A percentile compares a stretch with the other conserved stretches of the same genome.
Evolutionary conservation across 2,888 invertebrate genomes (phyloP).

Genomic region (Polydrusus tereticollis): DNA sequence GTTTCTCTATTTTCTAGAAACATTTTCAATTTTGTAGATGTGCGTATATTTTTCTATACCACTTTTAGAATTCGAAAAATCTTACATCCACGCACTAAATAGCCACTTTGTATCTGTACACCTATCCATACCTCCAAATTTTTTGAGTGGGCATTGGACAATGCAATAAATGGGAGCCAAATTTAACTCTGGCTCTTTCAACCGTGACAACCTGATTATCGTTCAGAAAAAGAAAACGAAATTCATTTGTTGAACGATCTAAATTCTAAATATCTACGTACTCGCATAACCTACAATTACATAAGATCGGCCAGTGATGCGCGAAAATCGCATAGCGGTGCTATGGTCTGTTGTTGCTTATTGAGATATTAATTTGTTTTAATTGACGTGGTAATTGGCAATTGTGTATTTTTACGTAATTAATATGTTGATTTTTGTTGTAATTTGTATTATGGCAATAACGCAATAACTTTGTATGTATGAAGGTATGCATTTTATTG

Average conservation of each 20-base stretch:
- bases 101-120: too few relatives aligned
- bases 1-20: too few relatives aligned
- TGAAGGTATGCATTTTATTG: too few relatives aligned
- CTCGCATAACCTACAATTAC: background rate
- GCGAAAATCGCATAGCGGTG: slow-evolving; percentile 4
- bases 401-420: background rate
- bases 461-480: background rate
- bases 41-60: too few relatives aligned
- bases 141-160: too few relatives aligned
- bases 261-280: background rate
- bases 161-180: background rate
- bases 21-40: too few relatives aligned
- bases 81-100: too few relatives aligned
- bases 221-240: background rate
- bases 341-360: slow-evolving; percentile 1
- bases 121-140: too few relatives aligned
- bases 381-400: background rate
- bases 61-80: too few relatives aligned
- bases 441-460: too few relatives aligned
- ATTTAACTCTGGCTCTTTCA: background rate
- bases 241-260: background rate
- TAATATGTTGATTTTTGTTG: background rate
- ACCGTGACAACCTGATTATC: slow-evolving; percentile 1
- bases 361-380: slow-evolving; percentile 1
- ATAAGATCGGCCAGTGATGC: background rate